These are phyloP conservation scores for Paragorgia papillata DNA, from an alignment of 92 coral and sea anemone species.

Conservation along the genomic window DNA sequence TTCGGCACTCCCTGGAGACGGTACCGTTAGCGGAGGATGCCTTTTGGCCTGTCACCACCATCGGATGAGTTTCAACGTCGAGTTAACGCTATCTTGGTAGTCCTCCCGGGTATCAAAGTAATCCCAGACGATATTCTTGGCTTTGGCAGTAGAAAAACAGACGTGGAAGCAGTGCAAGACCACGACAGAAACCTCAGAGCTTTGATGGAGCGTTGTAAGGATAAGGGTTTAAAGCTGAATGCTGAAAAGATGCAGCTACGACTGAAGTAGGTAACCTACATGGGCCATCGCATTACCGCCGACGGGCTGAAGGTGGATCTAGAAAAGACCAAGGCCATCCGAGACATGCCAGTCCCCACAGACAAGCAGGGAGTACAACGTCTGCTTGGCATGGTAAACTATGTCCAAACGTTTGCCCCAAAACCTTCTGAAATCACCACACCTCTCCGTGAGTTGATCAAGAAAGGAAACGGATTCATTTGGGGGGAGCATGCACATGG, in stretches of 20 bases:
- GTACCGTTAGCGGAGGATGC: slow-evolving; percentile 65
- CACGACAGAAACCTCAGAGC: slow-evolving; percentile 57
- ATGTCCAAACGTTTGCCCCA: slow-evolving; percentile 61
- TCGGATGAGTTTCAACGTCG: slow-evolving; percentile 75
- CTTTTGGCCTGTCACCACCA: slow-evolving; percentile 61
- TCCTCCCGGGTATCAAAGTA: slow-evolving; percentile 60
- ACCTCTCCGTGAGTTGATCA: slow-evolving; percentile 40
- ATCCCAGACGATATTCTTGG: slow-evolving; percentile 71
- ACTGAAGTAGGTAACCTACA: slow-evolving; percentile 42
- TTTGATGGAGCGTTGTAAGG: slow-evolving; percentile 53
- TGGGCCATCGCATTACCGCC: slow-evolving; percentile 46
- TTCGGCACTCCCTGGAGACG: slow-evolving; percentile 65
- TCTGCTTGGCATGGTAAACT: slow-evolving; percentile 66
- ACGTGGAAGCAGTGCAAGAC: slow-evolving; percentile 49
- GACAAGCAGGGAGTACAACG: slow-evolving; percentile 54
- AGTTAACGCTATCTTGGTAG: slow-evolving; percentile 58
- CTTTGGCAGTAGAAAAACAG: slow-evolving; percentile 55
- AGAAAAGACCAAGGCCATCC: slow-evolving; percentile 53
- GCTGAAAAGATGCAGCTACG: slow-evolving; percentile 49
- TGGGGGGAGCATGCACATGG: too few species aligned
- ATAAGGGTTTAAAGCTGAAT: slow-evolving; percentile 49
- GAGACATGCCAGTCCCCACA: slow-evolving; percentile 55
- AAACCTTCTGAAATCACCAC: too few species aligned
- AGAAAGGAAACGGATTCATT: too few species aligned
- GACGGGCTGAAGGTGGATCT: slow-evolving; percentile 55